Conservation (phyloP, 2,888 invertebrate species). For the Colletes collaris region DNA sequence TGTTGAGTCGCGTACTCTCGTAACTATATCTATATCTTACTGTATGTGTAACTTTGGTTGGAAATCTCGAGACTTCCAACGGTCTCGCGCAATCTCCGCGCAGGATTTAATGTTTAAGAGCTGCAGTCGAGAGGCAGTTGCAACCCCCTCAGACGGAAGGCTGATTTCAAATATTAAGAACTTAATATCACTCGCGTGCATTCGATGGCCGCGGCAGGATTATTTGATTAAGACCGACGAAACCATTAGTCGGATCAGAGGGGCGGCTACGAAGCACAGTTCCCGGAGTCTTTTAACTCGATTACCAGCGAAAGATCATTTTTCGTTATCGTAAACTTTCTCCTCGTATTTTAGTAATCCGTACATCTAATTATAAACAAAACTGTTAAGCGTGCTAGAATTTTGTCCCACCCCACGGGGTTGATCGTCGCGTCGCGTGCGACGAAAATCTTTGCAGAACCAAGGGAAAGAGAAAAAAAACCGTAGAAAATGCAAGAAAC, state of each 20-base stretch:
- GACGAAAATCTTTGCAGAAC: too few relatives aligned
- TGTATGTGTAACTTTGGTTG: not conserved
- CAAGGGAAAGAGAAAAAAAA: too few relatives aligned
- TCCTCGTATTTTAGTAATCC: too few relatives aligned
- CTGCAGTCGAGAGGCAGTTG: not conserved
- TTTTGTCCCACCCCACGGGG: not conserved
- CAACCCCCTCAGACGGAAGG: slow-evolving; percentile 10
- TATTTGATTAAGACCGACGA: slow-evolving; percentile 28
- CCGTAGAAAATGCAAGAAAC: too few relatives aligned
- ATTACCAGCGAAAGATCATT: too few relatives aligned
- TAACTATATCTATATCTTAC: not conserved
- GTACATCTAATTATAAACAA: too few relatives aligned
- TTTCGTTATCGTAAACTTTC: too few relatives aligned
- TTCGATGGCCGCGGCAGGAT: slow-evolving; percentile 12
- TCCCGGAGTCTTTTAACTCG: too few relatives aligned
- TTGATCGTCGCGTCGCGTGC: not conserved
- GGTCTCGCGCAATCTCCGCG: not conserved
- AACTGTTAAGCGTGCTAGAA: too few relatives aligned
- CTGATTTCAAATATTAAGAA: slow-evolving; percentile 43
- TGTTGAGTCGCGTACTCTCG: not conserved
- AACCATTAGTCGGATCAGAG: slow-evolving; percentile 35
- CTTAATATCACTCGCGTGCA: slow-evolving; percentile 29
- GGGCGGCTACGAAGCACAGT: not conserved
- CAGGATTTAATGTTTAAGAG: slow-evolving; percentile 25
- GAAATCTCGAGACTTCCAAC: slow-evolving; percentile 11